Evolutionary conservation across 2,113 vertebrate genomes (phyloP).

Genomic region (Cranoglanis bouderius): DNA sequence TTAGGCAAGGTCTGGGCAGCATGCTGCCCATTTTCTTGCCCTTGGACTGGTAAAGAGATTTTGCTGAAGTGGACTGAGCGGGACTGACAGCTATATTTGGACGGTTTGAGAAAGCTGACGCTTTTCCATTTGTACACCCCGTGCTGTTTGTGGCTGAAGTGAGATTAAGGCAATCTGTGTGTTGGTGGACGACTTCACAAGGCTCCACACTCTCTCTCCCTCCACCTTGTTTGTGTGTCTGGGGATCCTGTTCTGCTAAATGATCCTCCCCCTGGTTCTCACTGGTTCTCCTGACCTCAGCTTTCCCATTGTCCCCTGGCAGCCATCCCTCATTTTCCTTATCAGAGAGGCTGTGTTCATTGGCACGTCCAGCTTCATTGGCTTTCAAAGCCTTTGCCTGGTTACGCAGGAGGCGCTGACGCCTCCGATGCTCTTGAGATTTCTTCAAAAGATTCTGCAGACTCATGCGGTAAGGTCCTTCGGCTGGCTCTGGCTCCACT

Average conservation of each 20-base stretch:
- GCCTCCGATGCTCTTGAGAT: slow-evolving; percentile 72
- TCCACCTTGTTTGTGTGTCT: neutral
- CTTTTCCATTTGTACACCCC: neutral
- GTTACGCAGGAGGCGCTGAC: slow-evolving; percentile 68
- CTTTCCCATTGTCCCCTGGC: neutral
- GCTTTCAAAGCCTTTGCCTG: slow-evolving; percentile 61
- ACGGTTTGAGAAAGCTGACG: slow-evolving; percentile 9
- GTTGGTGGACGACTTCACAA: neutral
- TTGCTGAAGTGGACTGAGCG: neutral
- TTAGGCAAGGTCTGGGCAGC: slow-evolving; percentile 19
- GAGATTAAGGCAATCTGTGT: slow-evolving; percentile 15
- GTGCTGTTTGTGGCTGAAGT: slow-evolving; percentile 2
- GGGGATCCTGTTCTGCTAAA: neutral
- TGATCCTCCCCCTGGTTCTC: slow-evolving; percentile 50
- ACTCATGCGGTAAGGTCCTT: slow-evolving; percentile 63
- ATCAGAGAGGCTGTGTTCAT: slow-evolving; percentile 42
- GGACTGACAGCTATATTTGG: slow-evolving; percentile 17
- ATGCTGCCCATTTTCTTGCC: slow-evolving; percentile 12
- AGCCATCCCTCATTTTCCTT: slow-evolving; percentile 47
- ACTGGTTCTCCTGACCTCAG: slow-evolving; percentile 31
- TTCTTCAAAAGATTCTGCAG: slow-evolving; percentile 75
- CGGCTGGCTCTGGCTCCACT: slow-evolving; percentile 15
- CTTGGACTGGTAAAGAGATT: slow-evolving; percentile 42
- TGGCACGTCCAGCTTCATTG: neutral
- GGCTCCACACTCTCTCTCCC: neutral